Base-by-base conservation (phyloP, 2,113 vertebrate genomes). In the Morone chrysops region DNA sequence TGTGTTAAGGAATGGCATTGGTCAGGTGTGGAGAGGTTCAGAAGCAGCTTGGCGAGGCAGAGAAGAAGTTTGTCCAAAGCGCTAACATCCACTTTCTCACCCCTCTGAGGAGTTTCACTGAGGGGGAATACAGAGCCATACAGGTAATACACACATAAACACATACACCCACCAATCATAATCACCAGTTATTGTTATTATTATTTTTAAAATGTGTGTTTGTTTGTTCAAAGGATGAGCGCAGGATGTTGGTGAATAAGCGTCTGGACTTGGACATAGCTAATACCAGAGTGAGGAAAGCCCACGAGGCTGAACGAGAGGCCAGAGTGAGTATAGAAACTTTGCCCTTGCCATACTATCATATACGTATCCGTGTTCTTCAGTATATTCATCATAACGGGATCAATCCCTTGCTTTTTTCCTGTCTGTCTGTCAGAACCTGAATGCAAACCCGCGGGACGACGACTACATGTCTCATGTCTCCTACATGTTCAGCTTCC, bases 21-120 rank as follows among this genome's bases (percentile, higher is more conserved):
- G 94, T 98, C 87, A 97, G 96, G 90, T 97, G 96, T 88, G 98
- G 97, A 89, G 97, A 98, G 94, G 95, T 94, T 78, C 96, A 99
- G 93, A 98, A 96, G 85, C 94, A 96, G 92, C 95, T 98, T 76
- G 96, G 97, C 53, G 94, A 95, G 20, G 96, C 96, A 62, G 96
- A 98, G 92, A 96, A 95, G 93, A 96, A 98, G 83, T 94, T 99
- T 50, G 95, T 97, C 92, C 97, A 98, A 88, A 97, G 96, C 60
- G 93, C 96, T 81, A 96, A 95, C 82, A 97, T 98, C 93, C 97
- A 97, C 92, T 98, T 98, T 88, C 96, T 99, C 75, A 96, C 94
- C 74, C 97, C 98, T 36, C 91, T 99, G 87, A 96, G 95, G 91
- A 97, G 96, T 85, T 99, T 98, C 86, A 96, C 96, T 80, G 97